phyloP scores from a whole-genome alignment of 2,113 vertebrate species.

The Butorides virescens region DNA sequence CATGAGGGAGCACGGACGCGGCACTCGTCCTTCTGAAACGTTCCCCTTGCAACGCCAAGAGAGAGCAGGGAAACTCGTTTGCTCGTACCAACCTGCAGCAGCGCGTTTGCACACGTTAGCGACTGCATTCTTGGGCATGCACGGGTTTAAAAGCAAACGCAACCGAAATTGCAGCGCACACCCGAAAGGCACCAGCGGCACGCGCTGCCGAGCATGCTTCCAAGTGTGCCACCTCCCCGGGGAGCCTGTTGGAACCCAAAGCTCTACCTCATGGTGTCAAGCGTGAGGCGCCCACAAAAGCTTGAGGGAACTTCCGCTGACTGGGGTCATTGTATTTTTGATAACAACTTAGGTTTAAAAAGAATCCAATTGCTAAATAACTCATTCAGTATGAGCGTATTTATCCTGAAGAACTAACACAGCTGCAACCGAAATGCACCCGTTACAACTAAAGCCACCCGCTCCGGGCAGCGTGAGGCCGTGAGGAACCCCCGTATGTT shows the following conservation, averaged over 20 bases:
- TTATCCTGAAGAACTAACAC: neutral
- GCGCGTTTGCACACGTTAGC: neutral
- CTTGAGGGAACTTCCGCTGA: neutral
- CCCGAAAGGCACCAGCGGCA: neutral
- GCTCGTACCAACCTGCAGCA: neutral
- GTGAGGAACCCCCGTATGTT: accelerated
- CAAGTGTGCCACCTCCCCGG: neutral
- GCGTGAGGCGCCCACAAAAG: neutral
- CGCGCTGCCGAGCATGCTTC: accelerated
- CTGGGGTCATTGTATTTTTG: too few relatives aligned
- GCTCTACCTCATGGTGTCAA: neutral
- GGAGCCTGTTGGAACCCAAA: neutral
- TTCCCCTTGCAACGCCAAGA: neutral
- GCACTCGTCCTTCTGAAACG: neutral
- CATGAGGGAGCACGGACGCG: neutral
- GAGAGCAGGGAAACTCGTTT: neutral
- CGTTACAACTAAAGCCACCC: neutral
- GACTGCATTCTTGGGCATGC: neutral
- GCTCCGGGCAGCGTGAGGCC: neutral
- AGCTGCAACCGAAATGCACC: neutral
- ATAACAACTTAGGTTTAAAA: neutral
- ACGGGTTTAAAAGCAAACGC: accelerated
- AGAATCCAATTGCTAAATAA: neutral
- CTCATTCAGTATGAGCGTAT: neutral
- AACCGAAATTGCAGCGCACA: neutral